Evolutionary conservation across 2,113 vertebrate genomes (phyloP), one percentile per base, ranked within the genome.

Genomic region (Eudyptes chrysolophus): DNA sequence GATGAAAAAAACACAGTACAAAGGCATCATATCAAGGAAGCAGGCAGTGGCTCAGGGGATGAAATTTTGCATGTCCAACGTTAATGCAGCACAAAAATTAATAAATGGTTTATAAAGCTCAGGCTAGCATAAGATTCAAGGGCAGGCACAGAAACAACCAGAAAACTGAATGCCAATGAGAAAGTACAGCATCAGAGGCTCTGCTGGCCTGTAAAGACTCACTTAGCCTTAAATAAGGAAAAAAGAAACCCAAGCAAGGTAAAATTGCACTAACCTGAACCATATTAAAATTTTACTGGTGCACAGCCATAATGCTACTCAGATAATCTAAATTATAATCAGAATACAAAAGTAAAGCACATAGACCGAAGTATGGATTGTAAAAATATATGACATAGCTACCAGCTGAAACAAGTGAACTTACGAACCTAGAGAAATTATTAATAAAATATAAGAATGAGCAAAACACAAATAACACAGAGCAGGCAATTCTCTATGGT

Each of bases 41-140:
- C 65, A 91, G 87, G 81, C 96, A 94, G 83, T 74, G 88, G 75
- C 92, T 94, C 60, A 14, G 57, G 90, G 86, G 82, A 92, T 94
- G 68, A 93, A 55, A 77, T 92, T 95, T 92, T 94, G 83, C 88
- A 74, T 92, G 88, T 88, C 82, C 84, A 86, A 88, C 85, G 92
- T 89, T 90, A 97, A 94, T 68, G 83, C 90, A 92, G 85, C 79
- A 92, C 79, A 90, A 84, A 95, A 90, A 95, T 62, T 97, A 95
- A 96, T 95, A 97, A 88, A 93, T 48, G 90, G 82, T 90, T 92
- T 94, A 75, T 89, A 86, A 93, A 97, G 76, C 79, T 92, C 76
- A 75, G 85, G 64, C 62, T 94, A 84, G 79, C 71, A 70, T 44
- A 80, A 88, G 64, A 88, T 86, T 86, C 92, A 97, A 95, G 96